Base-by-base conservation (phyloP, 2,797 vertebrate genomes). In the Gallirallus australis region DNA sequence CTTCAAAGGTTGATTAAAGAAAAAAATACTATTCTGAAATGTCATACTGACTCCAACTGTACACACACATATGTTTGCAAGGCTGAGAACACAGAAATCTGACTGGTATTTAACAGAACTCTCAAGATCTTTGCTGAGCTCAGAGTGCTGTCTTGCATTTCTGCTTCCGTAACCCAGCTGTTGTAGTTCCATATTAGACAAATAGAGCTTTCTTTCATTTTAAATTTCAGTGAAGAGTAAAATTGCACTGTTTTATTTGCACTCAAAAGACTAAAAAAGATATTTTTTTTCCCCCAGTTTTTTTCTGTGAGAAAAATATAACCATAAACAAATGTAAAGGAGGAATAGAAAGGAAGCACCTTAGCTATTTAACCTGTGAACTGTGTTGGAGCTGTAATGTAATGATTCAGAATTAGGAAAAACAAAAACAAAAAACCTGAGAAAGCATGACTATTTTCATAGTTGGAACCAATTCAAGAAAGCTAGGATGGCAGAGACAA, bases 101-200 rank as follows among this genome's bases (percentile, higher is more conserved):
- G 75, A 79, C 31, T 61, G 21, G 37, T 19, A 61, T 82, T 84
- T 63, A 72, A 45, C 70, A 95, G 70, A 84, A 47, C 35, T 64
- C 66, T 65, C 11, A 13, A 56, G 52, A 76, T 60, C 63, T 82
- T 52, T 39, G 31, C 65, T 93, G 31, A 78, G 61, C 66, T 78
- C 5, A 0, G 8, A 69, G 50, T 21, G 25, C 24, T 1, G 0
- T 20, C 3, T 1, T 66, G 21, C 14, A 16, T 13, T 71, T 71
- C 69, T 88, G n/a, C 48, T 45, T 63, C 64, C 85, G 59, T 30
- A 81, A 37, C 40, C 11, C 42, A 93, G 63, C 64, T 82, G 50
- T 3, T 73, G 30, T 3, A 65, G 24, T 25, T 76, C 56, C 52
- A 82, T 6, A 54, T 37, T 40, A 86, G 37, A 54, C 25, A 84